These are phyloP conservation scores for Mus musculus DNA, from an alignment of 2,113 vertebrate species.

Conservation along the genomic window DNA sequence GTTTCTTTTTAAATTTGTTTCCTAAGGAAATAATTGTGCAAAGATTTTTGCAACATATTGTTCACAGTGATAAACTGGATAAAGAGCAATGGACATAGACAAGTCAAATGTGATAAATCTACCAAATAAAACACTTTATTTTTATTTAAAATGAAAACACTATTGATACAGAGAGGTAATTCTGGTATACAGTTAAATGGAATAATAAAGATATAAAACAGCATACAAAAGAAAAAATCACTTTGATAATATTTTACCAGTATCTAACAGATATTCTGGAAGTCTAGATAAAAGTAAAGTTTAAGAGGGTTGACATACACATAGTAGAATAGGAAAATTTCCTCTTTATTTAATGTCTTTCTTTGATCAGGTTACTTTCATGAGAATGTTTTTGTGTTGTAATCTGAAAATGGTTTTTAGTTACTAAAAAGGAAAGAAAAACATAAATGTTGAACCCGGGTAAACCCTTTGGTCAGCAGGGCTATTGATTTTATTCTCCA, in stretches of 20 bases:
- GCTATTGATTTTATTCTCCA: neutral
- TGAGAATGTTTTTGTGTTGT: neutral
- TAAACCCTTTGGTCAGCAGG: neutral
- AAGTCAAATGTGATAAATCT: neutral
- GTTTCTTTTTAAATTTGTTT: neutral
- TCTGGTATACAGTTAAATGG: neutral
- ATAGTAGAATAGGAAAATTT: neutral
- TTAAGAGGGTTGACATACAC: neutral
- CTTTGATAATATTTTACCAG: slow-evolving; percentile 26
- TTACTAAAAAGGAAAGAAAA: slow-evolving; percentile 10
- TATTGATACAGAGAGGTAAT: slow-evolving; percentile 21
- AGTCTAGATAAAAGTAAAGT: neutral
- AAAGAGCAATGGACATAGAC: neutral
- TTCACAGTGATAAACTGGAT: slow-evolving; percentile 29
- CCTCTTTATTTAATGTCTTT: slow-evolving; percentile 20
- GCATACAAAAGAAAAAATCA: neutral
- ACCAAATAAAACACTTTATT: neutral
- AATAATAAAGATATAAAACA: slow-evolving; percentile 48
- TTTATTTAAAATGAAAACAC: neutral
- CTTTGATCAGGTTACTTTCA: neutral
- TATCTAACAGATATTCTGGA: neutral
- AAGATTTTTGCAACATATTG: neutral
- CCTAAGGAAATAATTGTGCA: neutral
- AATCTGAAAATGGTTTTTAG: slow-evolving; percentile 38
- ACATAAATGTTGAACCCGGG: neutral